A percentile compares a stretch with the other conserved stretches of the same genome.
phyloP scores from a whole-genome alignment of 1,140 invertebrate genomes.

The Calephelis virginiensis region DNA sequence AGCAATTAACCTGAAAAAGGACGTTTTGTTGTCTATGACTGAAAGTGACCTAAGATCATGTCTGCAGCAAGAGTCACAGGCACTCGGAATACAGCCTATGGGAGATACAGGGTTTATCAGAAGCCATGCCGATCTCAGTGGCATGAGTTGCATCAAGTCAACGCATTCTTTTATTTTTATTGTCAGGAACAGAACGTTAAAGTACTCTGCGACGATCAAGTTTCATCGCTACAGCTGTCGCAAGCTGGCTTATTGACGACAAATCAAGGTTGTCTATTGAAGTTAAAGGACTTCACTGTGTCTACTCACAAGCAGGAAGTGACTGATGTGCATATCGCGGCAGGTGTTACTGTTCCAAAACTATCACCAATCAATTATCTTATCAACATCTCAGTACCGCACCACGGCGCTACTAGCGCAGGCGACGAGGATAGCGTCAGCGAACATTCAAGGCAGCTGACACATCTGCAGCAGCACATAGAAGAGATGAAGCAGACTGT shows the following conservation, averaged over 20 bases:
- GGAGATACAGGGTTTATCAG: constrained; percentile 16
- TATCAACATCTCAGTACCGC: constrained; percentile 4
- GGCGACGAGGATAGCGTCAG: constrained; percentile 10
- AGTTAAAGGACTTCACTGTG: constrained; percentile 27
- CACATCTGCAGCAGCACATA: constrained; percentile 11
- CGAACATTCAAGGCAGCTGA: constrained; percentile 19
- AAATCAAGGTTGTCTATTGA: constrained; percentile 24
- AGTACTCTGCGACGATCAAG: constrained; percentile 17
- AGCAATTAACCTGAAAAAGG: constrained; percentile 23
- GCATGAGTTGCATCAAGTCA: constrained; percentile 19
- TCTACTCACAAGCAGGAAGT: constrained; percentile 22
- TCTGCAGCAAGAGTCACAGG: constrained; percentile 22
- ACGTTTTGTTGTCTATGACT: constrained; percentile 22
- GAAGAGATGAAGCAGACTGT: constrained; percentile 23
- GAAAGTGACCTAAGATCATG: constrained; percentile 22
- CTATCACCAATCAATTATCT: constrained; percentile 20
- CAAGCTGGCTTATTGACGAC: constrained; percentile 21
- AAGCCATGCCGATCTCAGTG: constrained; percentile 19
- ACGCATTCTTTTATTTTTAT: constrained; percentile 23
- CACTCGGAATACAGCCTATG: constrained; percentile 14
- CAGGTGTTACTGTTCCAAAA: constrained; percentile 6
- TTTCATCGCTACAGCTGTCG: constrained; percentile 21
- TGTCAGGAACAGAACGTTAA: constrained; percentile 17
- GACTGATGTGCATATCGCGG: constrained; percentile 21
- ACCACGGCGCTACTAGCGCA: neutral